Conservation (phyloP, 2,888 invertebrate genomes). For the Lottia scabra region DNA sequence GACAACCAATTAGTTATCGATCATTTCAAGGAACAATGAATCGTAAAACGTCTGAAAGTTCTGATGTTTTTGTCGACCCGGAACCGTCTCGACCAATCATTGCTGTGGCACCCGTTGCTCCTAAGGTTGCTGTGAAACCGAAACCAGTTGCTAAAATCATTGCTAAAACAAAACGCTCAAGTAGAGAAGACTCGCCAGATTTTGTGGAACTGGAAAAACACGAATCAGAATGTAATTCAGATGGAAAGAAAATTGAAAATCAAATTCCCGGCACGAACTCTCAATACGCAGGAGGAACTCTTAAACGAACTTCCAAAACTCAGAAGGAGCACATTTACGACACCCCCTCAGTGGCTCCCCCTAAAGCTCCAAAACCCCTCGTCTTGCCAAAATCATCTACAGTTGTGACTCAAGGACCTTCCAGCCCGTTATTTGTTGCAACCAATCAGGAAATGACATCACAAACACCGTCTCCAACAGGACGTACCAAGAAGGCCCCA, state of each 20-base stretch:
- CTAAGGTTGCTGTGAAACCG: conserved; percentile 82
- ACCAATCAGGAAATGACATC: conserved; percentile 39
- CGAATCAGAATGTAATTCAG: conserved; percentile 49
- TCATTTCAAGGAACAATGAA: conserved; percentile 73
- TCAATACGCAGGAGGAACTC: conserved; percentile 12
- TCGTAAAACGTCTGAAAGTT: not conserved
- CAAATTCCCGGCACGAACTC: not conserved
- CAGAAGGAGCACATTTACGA: conserved; percentile 54
- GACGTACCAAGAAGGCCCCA: conserved; percentile 65
- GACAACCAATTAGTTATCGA: conserved; percentile 73
- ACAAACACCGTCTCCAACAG: conserved; percentile 42
- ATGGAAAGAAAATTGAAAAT: conserved; percentile 38
- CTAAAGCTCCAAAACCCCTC: conserved; percentile 34
- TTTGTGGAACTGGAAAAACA: conserved; percentile 54
- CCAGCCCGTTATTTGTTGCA: conserved; percentile 40
- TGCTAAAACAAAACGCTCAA: conserved; percentile 56
- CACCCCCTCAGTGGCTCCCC: conserved; percentile 46
- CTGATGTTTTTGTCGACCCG: conserved; percentile 6
- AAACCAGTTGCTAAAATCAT: conserved; percentile 63
- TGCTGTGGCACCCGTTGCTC: conserved; percentile 77
- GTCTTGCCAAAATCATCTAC: conserved; percentile 32
- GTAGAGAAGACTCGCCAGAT: conserved; percentile 56
- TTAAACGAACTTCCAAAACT: conserved; percentile 16
- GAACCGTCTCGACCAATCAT: conserved; percentile 11
- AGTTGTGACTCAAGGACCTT: conserved; percentile 20